Base-by-base conservation (phyloP, 2,113 vertebrate genomes). In the Eulemur macaco region DNA sequence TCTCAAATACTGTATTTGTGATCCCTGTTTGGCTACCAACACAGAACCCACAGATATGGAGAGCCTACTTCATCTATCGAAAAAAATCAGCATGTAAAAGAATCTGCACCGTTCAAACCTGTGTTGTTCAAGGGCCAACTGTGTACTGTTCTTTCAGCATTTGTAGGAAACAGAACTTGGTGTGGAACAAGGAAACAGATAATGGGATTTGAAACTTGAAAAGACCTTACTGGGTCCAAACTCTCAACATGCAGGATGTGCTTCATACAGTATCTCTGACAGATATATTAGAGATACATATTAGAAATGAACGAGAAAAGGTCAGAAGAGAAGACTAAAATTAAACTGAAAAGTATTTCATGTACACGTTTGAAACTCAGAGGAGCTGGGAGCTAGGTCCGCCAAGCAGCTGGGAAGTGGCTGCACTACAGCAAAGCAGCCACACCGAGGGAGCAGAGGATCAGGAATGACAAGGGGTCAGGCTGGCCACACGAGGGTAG, bases 401-500 rank as follows among this genome's bases (percentile, higher is more conserved):
- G 58, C 31, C 17, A 31, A 56, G 27, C 13, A 56, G 8, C 54
- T 27, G 39, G 42, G 54, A 52, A 42, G 31, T 50, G 18, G 45
- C 27, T 98, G 96, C 89, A 92, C 88, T 97, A 88, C 93, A 73
- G 21, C 76, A 14, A 34, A 96, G 80, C 21, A 5, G 15, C 97
- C 97, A 60, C 97, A 78, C 39, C 0, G 96, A 93, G 95, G 96
- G 80, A 92, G 96, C 96, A 81, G 76, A 97, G 96, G 92, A 97
- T 73, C 92, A 95, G 94, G 37, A 97, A 97, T 97, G 77, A 82
- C 6, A 1, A 63, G 60, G 45, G 84, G 90, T 87, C 64, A 63
- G 80, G 13, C 56, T 31, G 89, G 90, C 97, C 97, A 92, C 95
- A 77, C 0, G 97, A 96, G 97, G 97, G 96, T n/a, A 95, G 97